These are phyloP conservation scores for Dendrocopos noguchii DNA, from an alignment of 2,113 vertebrate genomes.

Conservation along the genomic window DNA sequence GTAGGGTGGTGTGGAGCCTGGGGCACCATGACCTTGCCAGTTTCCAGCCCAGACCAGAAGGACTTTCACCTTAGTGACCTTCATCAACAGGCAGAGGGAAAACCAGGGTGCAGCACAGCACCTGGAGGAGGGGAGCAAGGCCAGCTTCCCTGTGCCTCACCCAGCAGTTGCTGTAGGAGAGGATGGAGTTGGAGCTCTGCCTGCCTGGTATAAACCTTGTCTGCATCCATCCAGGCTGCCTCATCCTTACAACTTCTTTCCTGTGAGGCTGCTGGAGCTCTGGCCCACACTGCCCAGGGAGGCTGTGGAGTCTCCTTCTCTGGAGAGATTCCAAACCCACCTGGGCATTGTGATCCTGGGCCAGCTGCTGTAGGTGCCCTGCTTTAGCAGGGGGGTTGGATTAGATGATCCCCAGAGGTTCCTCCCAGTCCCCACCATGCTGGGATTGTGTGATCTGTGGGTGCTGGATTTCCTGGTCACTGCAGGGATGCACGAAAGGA, in stretches of 20 bases:
- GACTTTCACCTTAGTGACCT: not conserved
- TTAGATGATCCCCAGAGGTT: no score
- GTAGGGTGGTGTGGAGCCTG: not conserved
- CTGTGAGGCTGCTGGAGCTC: no score
- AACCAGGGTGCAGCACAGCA: not conserved
- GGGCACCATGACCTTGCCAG: accelerated
- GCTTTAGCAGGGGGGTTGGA: no score
- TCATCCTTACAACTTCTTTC: not conserved
- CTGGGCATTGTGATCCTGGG: no score
- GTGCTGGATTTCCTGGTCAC: not conserved
- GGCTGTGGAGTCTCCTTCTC: no score
- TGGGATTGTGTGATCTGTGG: not conserved
- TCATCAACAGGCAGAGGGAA: not conserved
- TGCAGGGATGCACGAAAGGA: not conserved
- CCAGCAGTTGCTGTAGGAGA: not conserved
- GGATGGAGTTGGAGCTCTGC: not conserved
- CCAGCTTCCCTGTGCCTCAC: not conserved
- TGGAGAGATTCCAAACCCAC: no score
- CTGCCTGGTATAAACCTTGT: not conserved
- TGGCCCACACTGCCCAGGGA: no score
- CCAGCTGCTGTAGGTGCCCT: no score
- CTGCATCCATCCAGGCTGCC: not conserved
- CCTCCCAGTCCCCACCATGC: no score
- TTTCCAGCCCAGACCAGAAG: not conserved
- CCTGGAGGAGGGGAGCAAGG: not conserved